Base-by-base conservation (phyloP, 2,113 vertebrate species). In the Erythrocercus mccallii region DNA sequence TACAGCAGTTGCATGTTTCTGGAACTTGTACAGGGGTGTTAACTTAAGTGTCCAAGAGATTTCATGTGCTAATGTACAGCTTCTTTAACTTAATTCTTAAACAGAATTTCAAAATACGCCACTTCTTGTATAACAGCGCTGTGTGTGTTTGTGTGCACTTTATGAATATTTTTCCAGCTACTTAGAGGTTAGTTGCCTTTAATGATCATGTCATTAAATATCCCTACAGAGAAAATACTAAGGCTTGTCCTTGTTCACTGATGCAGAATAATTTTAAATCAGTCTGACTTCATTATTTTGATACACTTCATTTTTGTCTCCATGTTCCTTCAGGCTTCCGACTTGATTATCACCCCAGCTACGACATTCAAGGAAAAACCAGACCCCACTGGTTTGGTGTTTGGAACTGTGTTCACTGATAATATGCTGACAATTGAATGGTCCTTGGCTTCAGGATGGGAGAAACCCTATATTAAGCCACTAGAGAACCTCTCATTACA, bases 361-460 rank as follows among this genome's bases (percentile, higher is more conserved):
- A 93, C 96, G 0, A 83, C 79, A 4, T 97, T 96, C 25, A 98
- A 98, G 74, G 95, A 97, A 50, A 99, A 98, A n/a, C 98, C 98
- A 9, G 98, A 99, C 38, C 93, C 97, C 7, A 87, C 31, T 18
- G 96, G 91, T 38, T 90, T 98, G 40, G 96, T 97, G 12, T 99
- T 99, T 37, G 99, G 99, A 77, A 95, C 97, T 2, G 97, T 98
- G 57, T 99, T 99, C 97, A 99, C 98, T 4, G 99, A 99, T 95
- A 99, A 99, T 96, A 99, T 99, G 99, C 88, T 99, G 94, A 98
- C 86, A 19, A 96, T 99, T 31, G 98, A 99, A 87, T 99, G 99
- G 99, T 98, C 97, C 33, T 79, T 30, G 9, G 79, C 88, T 10
- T 98, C 91, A 30, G 99, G 99, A 56, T 99, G 99, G 99, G 97